Conservation (phyloP, 1,140 invertebrate species). For the Drosophila elegans region DNA sequence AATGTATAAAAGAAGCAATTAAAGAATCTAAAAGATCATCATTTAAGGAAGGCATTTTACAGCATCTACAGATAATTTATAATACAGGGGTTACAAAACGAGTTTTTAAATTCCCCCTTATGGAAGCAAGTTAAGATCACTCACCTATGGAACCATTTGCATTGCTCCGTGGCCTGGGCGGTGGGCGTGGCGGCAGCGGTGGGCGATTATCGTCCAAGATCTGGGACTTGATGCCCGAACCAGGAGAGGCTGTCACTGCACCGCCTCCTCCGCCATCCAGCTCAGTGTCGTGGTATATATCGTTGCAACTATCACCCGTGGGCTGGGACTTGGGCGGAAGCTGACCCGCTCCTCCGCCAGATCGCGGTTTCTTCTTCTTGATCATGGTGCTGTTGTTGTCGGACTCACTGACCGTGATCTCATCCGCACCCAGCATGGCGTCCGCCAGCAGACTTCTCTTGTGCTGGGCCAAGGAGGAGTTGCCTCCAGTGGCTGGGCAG, state of each 20-base stretch:
- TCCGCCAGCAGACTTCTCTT: conserved; percentile 71
- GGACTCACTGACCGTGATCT: conserved; percentile 83
- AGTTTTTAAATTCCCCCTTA: not conserved
- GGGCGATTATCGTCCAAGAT: conserved; percentile 75
- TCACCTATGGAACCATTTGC: conserved; percentile 70
- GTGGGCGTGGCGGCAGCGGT: conserved; percentile 80
- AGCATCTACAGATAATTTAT: too few relatives aligned
- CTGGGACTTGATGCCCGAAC: conserved; percentile 46
- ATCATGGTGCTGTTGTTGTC: conserved; percentile 83
- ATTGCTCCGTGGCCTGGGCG: conserved; percentile 69
- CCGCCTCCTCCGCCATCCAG: conserved; percentile 56
- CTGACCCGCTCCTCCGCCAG: conserved; percentile 26
- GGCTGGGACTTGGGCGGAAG: conserved; percentile 58
- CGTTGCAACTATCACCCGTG: conserved; percentile 54
- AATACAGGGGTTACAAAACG: not conserved
- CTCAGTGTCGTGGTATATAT: conserved; percentile 75
- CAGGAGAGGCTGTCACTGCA: conserved; percentile 33
- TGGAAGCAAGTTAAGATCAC: conserved; percentile 1
- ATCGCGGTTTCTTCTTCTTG: conserved; percentile 71
- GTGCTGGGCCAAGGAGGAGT: conserved; percentile 50
- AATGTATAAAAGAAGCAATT: too few relatives aligned
- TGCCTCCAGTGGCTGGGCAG: conserved; percentile 40
- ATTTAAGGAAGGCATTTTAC: too few relatives aligned
- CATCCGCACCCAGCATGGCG: conserved; percentile 78
- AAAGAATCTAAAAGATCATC: too few relatives aligned